phyloP scores from a whole-genome alignment of 1,140 invertebrate species.

The Ceratosolen fusciceps region DNA sequence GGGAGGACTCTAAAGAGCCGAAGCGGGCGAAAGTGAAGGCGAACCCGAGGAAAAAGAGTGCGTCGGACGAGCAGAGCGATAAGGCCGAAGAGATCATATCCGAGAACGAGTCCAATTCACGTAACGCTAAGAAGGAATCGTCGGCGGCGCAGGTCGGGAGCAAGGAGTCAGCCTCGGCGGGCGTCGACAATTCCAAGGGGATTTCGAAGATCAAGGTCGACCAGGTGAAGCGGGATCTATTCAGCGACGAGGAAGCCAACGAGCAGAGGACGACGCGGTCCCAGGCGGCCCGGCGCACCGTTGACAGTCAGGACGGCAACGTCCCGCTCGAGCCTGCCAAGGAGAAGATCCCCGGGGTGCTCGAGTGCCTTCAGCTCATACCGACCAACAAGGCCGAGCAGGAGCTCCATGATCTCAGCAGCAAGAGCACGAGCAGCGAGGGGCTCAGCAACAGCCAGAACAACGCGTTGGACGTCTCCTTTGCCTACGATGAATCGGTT shows the following conservation, averaged over 20 bases:
- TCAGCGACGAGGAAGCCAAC: constrained; percentile 64
- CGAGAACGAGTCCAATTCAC: not conserved
- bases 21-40: constrained; percentile 12
- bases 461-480: constrained; percentile 40
- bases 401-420: constrained; percentile 9
- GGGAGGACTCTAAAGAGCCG: not conserved
- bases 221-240: constrained; percentile 65
- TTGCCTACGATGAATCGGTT: constrained; percentile 61
- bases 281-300: constrained; percentile 17
- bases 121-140: not conserved
- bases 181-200: constrained; percentile 46
- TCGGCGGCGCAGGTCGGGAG: not conserved
- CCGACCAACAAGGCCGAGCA: constrained; percentile 61
- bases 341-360: constrained; percentile 58
- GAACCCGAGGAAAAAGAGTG: constrained; percentile 29
- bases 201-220: constrained; percentile 61
- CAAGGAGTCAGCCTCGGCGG: not conserved
- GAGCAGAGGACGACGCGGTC: constrained; percentile 59
- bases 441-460: constrained; percentile 9
- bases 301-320: constrained; percentile 8
- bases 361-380: constrained; percentile 64
- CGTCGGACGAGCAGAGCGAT: not conserved
- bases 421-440: not conserved
- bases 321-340: constrained; percentile 1
- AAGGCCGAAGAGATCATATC: not conserved